Evolutionary conservation across 2,797 vertebrate species (phyloP).

Genomic region (Champsocephalus esox): DNA sequence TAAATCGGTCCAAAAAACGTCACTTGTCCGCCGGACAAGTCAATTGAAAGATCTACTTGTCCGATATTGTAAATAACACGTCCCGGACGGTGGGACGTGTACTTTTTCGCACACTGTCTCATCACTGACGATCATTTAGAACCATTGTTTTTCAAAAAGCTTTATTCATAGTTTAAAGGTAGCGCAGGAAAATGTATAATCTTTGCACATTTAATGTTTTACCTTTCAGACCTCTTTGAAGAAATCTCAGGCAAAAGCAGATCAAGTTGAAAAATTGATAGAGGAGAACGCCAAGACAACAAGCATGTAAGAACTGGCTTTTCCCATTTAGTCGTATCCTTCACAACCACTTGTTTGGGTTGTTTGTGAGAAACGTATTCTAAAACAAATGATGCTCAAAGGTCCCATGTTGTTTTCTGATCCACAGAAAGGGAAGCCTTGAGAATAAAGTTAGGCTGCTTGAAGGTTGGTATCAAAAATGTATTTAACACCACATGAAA

Average conservation of each 20-base stretch:
- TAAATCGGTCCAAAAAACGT: no score
- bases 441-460: conserved; percentile 89
- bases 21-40: no score
- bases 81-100: no score
- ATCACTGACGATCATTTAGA: background rate
- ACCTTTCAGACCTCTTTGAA: conserved; percentile 86
- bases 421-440: conserved; percentile 89
- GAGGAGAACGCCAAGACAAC: conserved; percentile 87
- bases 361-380: background rate
- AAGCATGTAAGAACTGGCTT: conserved; percentile 82
- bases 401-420: background rate
- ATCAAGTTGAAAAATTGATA: conserved; percentile 85
- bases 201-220: background rate
- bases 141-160: background rate
- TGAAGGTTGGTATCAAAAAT: conserved; percentile 86
- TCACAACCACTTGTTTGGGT: background rate
- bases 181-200: background rate
- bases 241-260: conserved; percentile 83
- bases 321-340: background rate
- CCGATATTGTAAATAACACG: no score
- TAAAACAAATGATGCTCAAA: background rate
- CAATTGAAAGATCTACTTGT: no score
- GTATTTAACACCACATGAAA: background rate
- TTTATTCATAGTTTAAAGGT: background rate
- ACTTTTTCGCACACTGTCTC: no score